These are phyloP conservation scores for Gila orcuttii DNA, from an alignment of 2,113 vertebrate genomes.

Conservation along the genomic window DNA sequence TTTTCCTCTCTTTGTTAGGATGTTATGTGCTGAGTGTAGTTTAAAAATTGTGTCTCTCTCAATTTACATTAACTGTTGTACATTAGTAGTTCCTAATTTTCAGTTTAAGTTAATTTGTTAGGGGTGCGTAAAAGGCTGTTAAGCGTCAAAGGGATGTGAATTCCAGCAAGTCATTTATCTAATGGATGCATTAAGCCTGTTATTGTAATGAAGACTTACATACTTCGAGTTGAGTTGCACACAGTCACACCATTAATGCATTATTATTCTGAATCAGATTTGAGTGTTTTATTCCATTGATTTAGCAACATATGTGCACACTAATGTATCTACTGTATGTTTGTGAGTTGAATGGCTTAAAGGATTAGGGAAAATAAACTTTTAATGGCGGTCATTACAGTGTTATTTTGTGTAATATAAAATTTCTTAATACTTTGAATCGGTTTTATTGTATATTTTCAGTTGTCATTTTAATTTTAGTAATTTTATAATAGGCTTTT, in stretches of 20 bases:
- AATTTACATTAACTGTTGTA: not conserved
- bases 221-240: not conserved
- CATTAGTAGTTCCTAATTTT: not conserved
- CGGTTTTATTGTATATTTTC: not conserved
- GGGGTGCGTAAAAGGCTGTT: constrained; percentile 48
- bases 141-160: not conserved
- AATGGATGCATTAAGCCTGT: constrained; percentile 34
- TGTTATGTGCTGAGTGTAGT: not conserved
- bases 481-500: not conserved
- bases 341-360: constrained; percentile 6
- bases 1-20: not conserved
- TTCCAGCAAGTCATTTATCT: not conserved
- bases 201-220: constrained; percentile 12
- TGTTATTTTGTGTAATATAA: not conserved
- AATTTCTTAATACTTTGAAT: not conserved
- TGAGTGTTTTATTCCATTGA: constrained; percentile 32
- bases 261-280: not conserved
- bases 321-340: not conserved
- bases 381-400: not conserved
- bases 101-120: constrained; percentile 16
- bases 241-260: not conserved
- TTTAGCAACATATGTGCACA: constrained; percentile 37
- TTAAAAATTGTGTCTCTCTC: not conserved
- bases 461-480: not conserved
- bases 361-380: constrained; percentile 46